phyloP scores from a whole-genome alignment of 2,888 invertebrate genomes.

The Pyrgus malvae region DNA sequence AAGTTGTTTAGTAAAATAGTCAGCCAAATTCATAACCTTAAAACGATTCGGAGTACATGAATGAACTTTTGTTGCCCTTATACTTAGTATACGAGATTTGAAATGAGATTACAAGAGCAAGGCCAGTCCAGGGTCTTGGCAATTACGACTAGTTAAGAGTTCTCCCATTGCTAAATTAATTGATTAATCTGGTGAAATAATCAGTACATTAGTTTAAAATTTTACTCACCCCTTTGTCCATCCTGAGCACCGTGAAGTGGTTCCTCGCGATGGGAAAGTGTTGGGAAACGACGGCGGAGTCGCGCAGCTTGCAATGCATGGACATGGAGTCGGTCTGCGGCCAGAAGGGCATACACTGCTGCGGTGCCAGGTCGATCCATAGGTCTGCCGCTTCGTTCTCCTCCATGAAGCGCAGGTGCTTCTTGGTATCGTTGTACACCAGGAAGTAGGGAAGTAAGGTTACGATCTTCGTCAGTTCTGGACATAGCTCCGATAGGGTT shows the following conservation, averaged over 20 bases:
- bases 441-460: slow-evolving; percentile 90
- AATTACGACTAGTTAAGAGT: no score
- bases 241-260: slow-evolving; percentile 88
- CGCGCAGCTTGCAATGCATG: slow-evolving; percentile 90
- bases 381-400: slow-evolving; percentile 92
- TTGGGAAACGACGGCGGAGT: slow-evolving; percentile 88
- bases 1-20: no score
- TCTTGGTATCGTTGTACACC: slow-evolving; percentile 86
- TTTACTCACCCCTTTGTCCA: slow-evolving; percentile 89
- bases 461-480: slow-evolving; percentile 89
- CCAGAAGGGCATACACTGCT: slow-evolving; percentile 89
- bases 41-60: no score
- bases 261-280: slow-evolving; percentile 87
- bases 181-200: no score
- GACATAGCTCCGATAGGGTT: slow-evolving; percentile 86
- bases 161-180: no score
- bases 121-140: no score
- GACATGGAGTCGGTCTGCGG: slow-evolving; percentile 90
- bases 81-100: no score
- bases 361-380: slow-evolving; percentile 88
- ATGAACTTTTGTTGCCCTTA: no score
- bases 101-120: no score
- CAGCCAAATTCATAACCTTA: no score
- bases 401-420: slow-evolving; percentile 88
- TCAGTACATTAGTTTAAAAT: no score